Conservation (phyloP, 2,888 invertebrate species). For the Stenoptilia bipunctidactyla region DNA sequence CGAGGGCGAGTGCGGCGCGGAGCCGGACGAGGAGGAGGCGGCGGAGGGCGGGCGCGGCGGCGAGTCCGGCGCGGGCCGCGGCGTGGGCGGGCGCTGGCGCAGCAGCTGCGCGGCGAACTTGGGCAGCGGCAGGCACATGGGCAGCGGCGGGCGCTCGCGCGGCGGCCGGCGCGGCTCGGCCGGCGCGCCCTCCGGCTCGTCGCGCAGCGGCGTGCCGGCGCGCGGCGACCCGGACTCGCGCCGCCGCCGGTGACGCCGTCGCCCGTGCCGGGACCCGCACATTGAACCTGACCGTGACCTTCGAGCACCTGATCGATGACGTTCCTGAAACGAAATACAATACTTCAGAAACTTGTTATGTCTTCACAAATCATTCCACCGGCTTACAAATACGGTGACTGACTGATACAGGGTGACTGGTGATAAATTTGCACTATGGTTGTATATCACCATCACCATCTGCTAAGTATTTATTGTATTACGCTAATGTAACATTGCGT, state of each 20-base stretch:
- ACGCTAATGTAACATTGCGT: no score
- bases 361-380: no score
- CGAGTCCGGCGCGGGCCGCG: constrained; percentile 75
- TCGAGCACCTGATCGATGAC: constrained; percentile 35
- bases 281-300: constrained; percentile 42
- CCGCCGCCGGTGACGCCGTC: constrained; percentile 62
- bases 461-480: no score
- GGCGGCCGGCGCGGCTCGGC: constrained; percentile 81
- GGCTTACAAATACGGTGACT: no score
- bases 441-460: no score
- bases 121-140: constrained; percentile 88
- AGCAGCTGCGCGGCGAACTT: constrained; percentile 85
- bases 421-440: no score
- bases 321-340: constrained; percentile 35
- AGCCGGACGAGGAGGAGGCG: constrained; percentile 80
- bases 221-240: constrained; percentile 74
- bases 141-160: constrained; percentile 73
- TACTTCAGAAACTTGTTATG: no score
- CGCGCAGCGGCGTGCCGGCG: constrained; percentile 88
- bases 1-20: constrained; percentile 80
- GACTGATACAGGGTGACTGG: no score
- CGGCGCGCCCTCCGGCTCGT: constrained; percentile 78
- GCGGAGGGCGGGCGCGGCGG: constrained; percentile 80
- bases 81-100: constrained; percentile 49
- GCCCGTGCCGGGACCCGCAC: constrained; percentile 37